Conservation (phyloP, 2,888 invertebrate species). For the Eupithecia subumbrata region DNA sequence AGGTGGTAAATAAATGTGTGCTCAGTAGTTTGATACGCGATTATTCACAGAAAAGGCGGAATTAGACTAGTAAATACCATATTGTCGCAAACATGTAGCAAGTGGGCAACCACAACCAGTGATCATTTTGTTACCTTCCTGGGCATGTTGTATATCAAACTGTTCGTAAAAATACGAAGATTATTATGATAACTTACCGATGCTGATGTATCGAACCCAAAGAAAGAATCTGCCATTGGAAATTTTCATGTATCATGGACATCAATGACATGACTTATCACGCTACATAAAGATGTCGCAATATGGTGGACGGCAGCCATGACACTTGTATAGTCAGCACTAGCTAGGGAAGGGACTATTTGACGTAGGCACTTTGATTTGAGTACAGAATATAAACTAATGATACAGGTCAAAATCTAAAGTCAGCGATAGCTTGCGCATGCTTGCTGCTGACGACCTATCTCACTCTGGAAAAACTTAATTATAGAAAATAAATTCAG, state of each 20-base stretch:
- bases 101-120: constrained; percentile 62
- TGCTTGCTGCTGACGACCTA: too few species aligned
- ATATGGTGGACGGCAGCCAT: constrained; percentile 76
- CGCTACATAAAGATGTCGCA: constrained; percentile 80
- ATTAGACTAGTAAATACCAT: constrained; percentile 41
- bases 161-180: constrained; percentile 45
- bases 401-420: too few species aligned
- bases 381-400: not conserved
- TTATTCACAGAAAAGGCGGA: constrained; percentile 41
- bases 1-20: constrained; percentile 19
- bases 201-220: constrained; percentile 91
- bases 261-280: constrained; percentile 88
- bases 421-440: too few species aligned
- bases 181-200: constrained; percentile 85
- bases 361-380: not conserved
- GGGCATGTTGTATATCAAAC: constrained; percentile 53
- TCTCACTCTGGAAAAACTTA: too few species aligned
- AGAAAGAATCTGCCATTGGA: constrained; percentile 94
- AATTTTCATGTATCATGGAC: constrained; percentile 85
- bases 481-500: too few species aligned
- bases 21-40: constrained; percentile 27
- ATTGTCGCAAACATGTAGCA: constrained; percentile 53
- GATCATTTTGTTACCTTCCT: constrained; percentile 41
- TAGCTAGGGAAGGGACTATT: constrained; percentile 42
- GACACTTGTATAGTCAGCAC: constrained; percentile 52